Evolutionary conservation across 2,888 invertebrate species (phyloP).

Genomic region (Selenia dentaria): DNA sequence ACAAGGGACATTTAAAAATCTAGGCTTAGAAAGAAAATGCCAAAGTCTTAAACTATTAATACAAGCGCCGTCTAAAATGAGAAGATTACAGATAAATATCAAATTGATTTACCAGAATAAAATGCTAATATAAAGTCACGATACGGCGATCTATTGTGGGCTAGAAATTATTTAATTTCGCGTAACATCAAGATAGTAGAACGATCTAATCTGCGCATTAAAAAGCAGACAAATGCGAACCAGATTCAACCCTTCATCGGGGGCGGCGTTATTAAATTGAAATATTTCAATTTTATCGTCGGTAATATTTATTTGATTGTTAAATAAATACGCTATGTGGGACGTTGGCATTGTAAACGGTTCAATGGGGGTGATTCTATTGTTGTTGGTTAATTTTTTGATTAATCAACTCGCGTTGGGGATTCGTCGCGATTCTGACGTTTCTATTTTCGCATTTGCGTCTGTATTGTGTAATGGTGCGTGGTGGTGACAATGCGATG

Average conservation of each 20-base stretch:
- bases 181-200: conserved; percentile 75
- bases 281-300: conserved; percentile 83
- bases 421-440: conserved; percentile 66
- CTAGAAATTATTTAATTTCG: conserved; percentile 74
- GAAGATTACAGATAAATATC: conserved; percentile 32
- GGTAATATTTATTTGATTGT: conserved; percentile 85
- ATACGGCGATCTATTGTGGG: conserved; percentile 51
- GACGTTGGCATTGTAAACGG: conserved; percentile 74
- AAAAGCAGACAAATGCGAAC: conserved; percentile 57
- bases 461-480: conserved; percentile 37
- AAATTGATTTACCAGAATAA: conserved; percentile 47
- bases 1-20: too few relatives aligned
- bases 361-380: conserved; percentile 73
- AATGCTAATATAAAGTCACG: conserved; percentile 48
- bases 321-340: conserved; percentile 82
- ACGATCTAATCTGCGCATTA: conserved; percentile 63
- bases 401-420: conserved; percentile 77
- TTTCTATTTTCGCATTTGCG: conserved; percentile 51
- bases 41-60: too few relatives aligned
- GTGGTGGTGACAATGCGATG: conserved; percentile 21
- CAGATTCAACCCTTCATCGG: conserved; percentile 73
- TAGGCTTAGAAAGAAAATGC: too few relatives aligned
- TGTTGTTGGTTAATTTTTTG: conserved; percentile 84
- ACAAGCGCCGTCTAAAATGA: background rate
- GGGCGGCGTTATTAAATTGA: conserved; percentile 80